Evolutionary conservation across 2,888 invertebrate genomes (phyloP), one percentile per base, ranked within the genome.

Genomic region (Melipona beecheii): DNA sequence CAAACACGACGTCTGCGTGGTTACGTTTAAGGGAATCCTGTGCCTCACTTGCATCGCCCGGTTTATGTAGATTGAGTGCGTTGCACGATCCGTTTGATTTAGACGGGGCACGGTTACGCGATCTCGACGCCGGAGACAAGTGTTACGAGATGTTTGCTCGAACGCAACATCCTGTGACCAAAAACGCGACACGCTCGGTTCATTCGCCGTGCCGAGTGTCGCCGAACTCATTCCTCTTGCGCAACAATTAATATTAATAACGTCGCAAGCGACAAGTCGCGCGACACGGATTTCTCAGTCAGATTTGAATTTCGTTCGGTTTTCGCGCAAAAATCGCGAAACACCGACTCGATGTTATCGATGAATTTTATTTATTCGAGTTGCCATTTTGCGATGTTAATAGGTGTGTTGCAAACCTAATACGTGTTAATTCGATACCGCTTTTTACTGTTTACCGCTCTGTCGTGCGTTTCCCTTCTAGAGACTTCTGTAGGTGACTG

Each of bases 1-100:
- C 71, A 84, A 75, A 75, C 62, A 24, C 50, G 50, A 54, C 9
- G 43, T 31, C 54, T n/a, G n/a, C 17, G 27, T 27, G 49, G 0
- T 58, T 27, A 65, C 86, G 49, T 81, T 86, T 86, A 83, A 78
- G 83, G 86, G 2, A 74, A 83, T 66, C 43, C 43, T 49, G 15
- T 71, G 72, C 21, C 21, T 62, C 49, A 21, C 21, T 52, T 43
- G 64, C 75, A 52, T 72, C 84, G 74, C 24, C 24, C 74, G 24
- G 24, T 21, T 69, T 50, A 71, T 79, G 84, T 62, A 78, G 70
- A 84, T 76, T 50, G 15, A 69, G n/a, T 11, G 56, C 31, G 58
- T 78, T 71, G 74, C 70, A n/a, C 64, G 68, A 21, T 17, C n/a
- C 15, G 27, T 43, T n/a, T n/a, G 54, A 27, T 50, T 72, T 66